Evolutionary conservation across 2,888 invertebrate genomes (phyloP).

Genomic region (Sesia apiformis): DNA sequence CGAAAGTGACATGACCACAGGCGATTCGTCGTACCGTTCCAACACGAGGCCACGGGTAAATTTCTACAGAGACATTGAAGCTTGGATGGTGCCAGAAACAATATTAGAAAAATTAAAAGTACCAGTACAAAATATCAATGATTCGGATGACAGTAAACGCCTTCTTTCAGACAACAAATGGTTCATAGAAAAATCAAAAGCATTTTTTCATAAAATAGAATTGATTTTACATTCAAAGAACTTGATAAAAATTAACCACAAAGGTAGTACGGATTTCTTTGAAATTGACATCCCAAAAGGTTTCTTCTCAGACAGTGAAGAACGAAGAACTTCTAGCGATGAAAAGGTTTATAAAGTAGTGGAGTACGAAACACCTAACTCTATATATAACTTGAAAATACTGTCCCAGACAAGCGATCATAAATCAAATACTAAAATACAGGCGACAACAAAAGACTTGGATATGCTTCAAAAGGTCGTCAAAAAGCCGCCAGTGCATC

Average conservation of each 20-base stretch:
- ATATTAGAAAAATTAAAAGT: constrained; percentile 19
- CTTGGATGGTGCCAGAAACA: constrained; percentile 53
- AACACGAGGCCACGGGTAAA: constrained; percentile 28
- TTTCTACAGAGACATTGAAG: constrained; percentile 44
- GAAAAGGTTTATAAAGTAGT: constrained; percentile 54
- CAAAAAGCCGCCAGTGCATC: constrained; percentile 18
- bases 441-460: constrained; percentile 15
- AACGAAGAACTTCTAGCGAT: constrained; percentile 33
- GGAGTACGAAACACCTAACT: constrained; percentile 44
- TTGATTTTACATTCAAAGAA: constrained; percentile 41
- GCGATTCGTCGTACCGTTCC: constrained; percentile 23
- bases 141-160: constrained; percentile 21
- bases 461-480: constrained; percentile 25
- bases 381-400: constrained; percentile 4
- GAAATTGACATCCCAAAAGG: constrained; percentile 51
- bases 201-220: constrained; percentile 42
- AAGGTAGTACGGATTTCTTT: constrained; percentile 36
- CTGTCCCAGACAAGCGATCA: neutral
- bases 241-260: constrained; percentile 13
- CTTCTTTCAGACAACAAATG: constrained; percentile 32
- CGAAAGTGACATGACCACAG: constrained; percentile 37
- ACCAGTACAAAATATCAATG: constrained; percentile 11
- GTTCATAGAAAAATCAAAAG: constrained; percentile 43
- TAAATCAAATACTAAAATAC: neutral
- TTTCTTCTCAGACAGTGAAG: constrained; percentile 37